Evolutionary conservation across 2,113 vertebrate genomes (phyloP), one percentile per base, ranked within the genome.

Genomic region (Felis chaus): DNA sequence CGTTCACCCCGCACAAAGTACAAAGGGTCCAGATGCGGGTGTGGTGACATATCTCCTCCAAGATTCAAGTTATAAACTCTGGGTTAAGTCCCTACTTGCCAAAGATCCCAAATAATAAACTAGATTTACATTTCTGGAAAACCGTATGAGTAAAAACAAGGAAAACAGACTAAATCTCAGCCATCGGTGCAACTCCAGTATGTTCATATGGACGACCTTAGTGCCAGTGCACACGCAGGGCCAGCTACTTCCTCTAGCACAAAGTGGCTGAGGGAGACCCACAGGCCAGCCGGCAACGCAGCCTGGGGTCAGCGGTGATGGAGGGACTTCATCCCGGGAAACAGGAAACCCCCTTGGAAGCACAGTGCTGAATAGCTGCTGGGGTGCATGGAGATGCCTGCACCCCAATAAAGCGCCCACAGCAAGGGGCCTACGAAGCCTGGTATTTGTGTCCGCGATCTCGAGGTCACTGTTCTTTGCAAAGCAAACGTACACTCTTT

Each of bases 301-400:
- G n/a, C 39, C 3, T 0, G 0, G 11, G 33, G 33, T 12, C 36
- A 19, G 23, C 53, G 4, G 36, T 55, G 71, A 36, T 3, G 73
- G 53, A 3, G 0, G 14, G 27, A 80, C 53, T 4, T n/a, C 55
- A 48, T 8, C 27, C 89, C 21, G 1, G 19, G 55, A 19, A 23
- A 15, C 55, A 21, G 55, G 55, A 7, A 57, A 57, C 19, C 55
- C 19, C 5, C 19, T 7, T 25, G 8, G 48, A 29, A 81, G 66
- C 39, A 2, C 9, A 36, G 16, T 0, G 2, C 25, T 18, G n/a
- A 27, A 11, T 5, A 15, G 23, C 12, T 0, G 0, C 33, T 7
- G 1, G 6, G 2, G 53, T 4, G 4, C 31, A 7, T 7, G 5
- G 0, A 71, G 78, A 71, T 1, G 14, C 31, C 31, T 29, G 9